A percentile compares a stretch with the other conserved stretches of the same genome.
These are phyloP conservation scores for Uropetala carovei DNA, from an alignment of 2,888 invertebrate genomes.

Conservation along the genomic window DNA sequence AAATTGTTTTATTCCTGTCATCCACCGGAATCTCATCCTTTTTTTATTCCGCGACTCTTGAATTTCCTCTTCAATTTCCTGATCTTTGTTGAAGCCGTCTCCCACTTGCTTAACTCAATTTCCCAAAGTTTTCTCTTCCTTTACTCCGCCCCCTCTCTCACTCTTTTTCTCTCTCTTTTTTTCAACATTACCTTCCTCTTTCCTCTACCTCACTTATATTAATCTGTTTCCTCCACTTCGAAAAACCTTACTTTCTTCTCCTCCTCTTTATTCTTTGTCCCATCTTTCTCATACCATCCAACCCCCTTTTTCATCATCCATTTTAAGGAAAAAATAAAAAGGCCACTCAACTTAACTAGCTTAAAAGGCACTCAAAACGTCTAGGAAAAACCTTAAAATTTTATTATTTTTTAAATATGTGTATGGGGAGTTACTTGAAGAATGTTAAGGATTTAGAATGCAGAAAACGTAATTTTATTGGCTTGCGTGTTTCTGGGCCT, in stretches of 20 bases:
- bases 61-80: not conserved
- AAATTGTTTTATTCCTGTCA: not conserved
- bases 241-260: not conserved
- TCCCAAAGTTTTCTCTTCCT: not conserved
- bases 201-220: not conserved
- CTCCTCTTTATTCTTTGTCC: not conserved
- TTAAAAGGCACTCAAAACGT: too few relatives aligned
- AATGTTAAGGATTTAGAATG: too few relatives aligned
- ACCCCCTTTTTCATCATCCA: too few relatives aligned
- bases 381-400: too few relatives aligned
- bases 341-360: too few relatives aligned
- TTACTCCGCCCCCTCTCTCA: not conserved
- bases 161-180: not conserved
- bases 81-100: not conserved
- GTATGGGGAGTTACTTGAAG: too few relatives aligned
- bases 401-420: too few relatives aligned
- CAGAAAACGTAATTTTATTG: too few relatives aligned
- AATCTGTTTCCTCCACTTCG: not conserved
- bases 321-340: too few relatives aligned
- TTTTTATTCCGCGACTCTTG: not conserved
- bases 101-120: conserved; percentile 22
- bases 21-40: not conserved
- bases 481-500: too few relatives aligned
- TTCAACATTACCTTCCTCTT: not conserved
- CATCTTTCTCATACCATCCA: too few relatives aligned